Evolutionary conservation across 2,113 vertebrate species (phyloP).

Genomic region (Oxyruncus cristatus): DNA sequence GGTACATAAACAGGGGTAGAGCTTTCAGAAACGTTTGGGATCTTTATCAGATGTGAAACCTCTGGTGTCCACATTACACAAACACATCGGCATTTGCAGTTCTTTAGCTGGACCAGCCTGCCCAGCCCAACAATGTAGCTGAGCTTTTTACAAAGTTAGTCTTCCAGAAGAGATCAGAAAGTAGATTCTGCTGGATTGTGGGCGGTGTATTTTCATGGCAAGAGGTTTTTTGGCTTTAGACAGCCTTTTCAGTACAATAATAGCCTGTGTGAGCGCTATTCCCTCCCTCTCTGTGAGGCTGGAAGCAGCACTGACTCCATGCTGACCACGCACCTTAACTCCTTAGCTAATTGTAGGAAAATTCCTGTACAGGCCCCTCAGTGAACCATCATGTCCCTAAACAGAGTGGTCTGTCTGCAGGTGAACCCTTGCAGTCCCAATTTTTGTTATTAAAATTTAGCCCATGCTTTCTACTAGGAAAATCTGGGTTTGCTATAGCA

Average conservation of each 20-base stretch:
- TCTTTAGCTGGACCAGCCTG: background rate
- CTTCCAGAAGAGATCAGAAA: constrained; percentile 51
- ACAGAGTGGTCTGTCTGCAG: background rate
- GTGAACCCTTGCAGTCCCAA: background rate
- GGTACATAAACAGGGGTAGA: background rate
- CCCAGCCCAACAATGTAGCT: background rate
- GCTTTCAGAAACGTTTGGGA: background rate
- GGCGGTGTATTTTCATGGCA: background rate
- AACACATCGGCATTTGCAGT: background rate
- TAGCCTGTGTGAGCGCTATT: background rate
- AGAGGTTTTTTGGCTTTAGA: background rate
- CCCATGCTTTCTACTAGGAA: background rate
- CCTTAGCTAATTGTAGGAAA: background rate
- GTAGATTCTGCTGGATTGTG: background rate
- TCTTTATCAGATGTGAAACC: background rate
- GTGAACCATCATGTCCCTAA: accelerated
- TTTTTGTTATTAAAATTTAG: background rate
- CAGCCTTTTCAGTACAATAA: background rate
- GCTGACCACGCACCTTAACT: background rate
- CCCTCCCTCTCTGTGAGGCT: background rate
- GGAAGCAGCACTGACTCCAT: background rate
- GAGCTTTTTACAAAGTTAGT: constrained; percentile 12
- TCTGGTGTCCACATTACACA: background rate
- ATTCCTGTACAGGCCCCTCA: background rate
- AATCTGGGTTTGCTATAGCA: background rate